Evolutionary conservation across 1,140 invertebrate species (phyloP).

Genomic region (Ptiloglossa arizonensis): DNA sequence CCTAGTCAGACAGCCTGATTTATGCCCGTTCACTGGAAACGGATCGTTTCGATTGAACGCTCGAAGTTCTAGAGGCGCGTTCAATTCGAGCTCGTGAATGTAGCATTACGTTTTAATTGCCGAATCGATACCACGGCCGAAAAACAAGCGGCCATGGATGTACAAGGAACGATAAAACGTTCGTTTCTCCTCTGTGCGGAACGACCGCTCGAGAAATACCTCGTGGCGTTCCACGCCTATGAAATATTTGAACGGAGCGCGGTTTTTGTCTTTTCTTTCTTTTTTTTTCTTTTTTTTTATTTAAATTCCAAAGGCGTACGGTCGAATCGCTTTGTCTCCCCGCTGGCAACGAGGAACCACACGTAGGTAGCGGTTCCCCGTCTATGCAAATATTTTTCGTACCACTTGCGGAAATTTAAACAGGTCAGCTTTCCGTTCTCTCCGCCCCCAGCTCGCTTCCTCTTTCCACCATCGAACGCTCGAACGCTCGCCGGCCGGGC

Average conservation of each 20-base stretch:
- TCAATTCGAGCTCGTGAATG: not conserved
- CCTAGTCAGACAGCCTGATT: conserved; percentile 40
- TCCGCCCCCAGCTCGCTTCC: no score
- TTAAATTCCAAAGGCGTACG: not conserved
- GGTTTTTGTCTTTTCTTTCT: no score
- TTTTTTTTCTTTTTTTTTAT: not conserved
- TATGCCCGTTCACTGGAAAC: conserved; percentile 21
- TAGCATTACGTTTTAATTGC: not conserved
- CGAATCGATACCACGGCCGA: not conserved
- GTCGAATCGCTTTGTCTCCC: not conserved
- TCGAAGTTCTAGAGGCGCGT: not conserved
- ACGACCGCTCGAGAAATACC: not conserved
- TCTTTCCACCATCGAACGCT: not conserved
- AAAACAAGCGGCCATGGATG: no score
- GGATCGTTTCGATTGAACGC: conserved; percentile 29
- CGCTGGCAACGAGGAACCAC: not conserved
- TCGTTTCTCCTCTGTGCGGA: not conserved
- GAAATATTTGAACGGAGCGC: not conserved
- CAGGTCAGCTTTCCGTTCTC: not conserved
- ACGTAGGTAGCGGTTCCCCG: not conserved
- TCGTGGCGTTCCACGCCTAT: not conserved
- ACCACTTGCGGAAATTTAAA: conserved; percentile 2
- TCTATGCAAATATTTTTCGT: not conserved
- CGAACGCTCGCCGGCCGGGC: no score
- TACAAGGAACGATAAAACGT: not conserved